Evolutionary conservation across 2,888 invertebrate genomes (phyloP).

Genomic region (Nemapogon koenigi): DNA sequence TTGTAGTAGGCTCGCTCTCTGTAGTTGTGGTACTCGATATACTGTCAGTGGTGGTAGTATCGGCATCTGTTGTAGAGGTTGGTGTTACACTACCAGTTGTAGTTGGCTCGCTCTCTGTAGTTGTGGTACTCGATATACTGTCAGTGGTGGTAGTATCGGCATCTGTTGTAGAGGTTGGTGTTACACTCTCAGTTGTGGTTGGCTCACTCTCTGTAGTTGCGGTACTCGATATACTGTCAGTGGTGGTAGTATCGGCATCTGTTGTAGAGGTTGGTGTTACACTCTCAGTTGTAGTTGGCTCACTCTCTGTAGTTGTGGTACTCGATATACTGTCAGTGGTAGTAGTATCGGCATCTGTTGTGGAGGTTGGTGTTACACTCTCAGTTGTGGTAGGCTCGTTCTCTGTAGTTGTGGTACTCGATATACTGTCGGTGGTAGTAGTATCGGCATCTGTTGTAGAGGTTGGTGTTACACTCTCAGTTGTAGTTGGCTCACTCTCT

Average conservation of each 20-base stretch:
- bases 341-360: not conserved
- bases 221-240: constrained; percentile 1
- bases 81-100: not conserved
- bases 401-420: constrained; percentile 1
- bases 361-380: not conserved
- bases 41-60: not conserved
- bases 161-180: not conserved
- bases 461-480: not conserved
- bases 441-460: not conserved
- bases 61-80: not conserved
- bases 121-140: not conserved
- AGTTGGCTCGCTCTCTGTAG: too few relatives aligned
- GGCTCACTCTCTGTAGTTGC: constrained; percentile 1
- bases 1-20: constrained; percentile 1
- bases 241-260: constrained; percentile 1
- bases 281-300: constrained; percentile 1
- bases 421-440: constrained; percentile 1
- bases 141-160: not conserved
- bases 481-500: not conserved
- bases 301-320: constrained; percentile 1
- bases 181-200: not conserved
- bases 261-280: too few relatives aligned
- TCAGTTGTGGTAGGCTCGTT: not conserved
- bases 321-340: not conserved
- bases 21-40: too few relatives aligned